Evolutionary conservation across 2,797 vertebrate genomes (phyloP), one percentile per base, ranked within the genome.

Genomic region (Lates japonicus): DNA sequence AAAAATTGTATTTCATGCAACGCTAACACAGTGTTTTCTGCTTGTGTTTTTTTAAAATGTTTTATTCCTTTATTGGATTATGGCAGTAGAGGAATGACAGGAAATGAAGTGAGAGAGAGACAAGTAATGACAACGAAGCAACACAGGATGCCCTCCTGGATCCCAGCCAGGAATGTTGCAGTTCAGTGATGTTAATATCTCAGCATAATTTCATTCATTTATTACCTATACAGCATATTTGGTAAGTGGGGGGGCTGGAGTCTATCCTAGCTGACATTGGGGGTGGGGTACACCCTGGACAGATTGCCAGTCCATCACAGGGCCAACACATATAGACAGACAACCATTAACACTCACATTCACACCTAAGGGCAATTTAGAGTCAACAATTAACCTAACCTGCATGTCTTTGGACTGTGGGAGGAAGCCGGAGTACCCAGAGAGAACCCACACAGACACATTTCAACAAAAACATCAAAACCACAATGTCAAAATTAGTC

Each of bases 391-490:
- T 29, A 29, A 29, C 25, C 25, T 29, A 29, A 29, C 25, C 25
- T 29, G 25, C 25, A 29, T 29, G 25, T 29, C 1, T 29, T 29
- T 29, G 25, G 25, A 29, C 25, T 29, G 25, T 29, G 25, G 25
- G 25, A 29, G 25, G 25, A 29, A 29, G 25, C 25, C 25, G 25
- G 1, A 29, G 25, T 29, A 29, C 25, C 25, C 25, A 29, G 25
- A 29, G 25, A 29, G 25, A 29, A 29, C 25, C 25, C 25, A 29
- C 25, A 2, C 25, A 29, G 25, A 35, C 37, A 54, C 20, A 39
- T 62, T 69, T 62, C 31, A 52, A 58, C 22, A 75, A 31, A 16
- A 60, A 57, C 39, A n/a, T 5, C 17, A 35, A 69, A 80, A 65
- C 61, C 54, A 62, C 67, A 65, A 33, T 17, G 57, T 55, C 17